Base-by-base conservation (phyloP, 2,888 invertebrate genomes). In the Seladonia tumulorum region DNA sequence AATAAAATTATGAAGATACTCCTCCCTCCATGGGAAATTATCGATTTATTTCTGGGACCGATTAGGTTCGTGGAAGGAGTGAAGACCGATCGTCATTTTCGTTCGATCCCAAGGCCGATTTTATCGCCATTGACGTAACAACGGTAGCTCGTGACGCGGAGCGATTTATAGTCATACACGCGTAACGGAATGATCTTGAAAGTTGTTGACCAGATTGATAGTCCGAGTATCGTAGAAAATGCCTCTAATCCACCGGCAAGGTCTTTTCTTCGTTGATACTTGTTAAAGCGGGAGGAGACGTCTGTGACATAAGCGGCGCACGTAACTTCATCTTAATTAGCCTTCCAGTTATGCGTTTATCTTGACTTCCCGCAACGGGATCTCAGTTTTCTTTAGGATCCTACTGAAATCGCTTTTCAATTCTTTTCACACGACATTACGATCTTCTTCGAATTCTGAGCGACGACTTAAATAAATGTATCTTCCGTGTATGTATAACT, bases 201-300 rank as follows among this genome's bases (percentile, higher is more conserved):
- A 45, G 71, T n/a, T n/a, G 71, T 42, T 42, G 71, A 71, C 45
- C 42, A 71, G 45, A 71, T 45, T 25, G 71, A 71, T 42, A 42
- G 71, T 71, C 71, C 60, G 25, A 60, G 60, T 71, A 45, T 45
- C 71, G 45, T 42, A 45, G 42, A 12, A 45, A 45, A 42, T 71
- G 45, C 45, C n/a, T 66, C 66, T 29, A 35, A 66, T 35, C 29
- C 45, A 71, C n/a, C 42, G 10, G 42, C 66, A 42, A 71, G 71
- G 42, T 45, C 71, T 22, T n/a, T 71, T 45, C 45, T 71, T 45
- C 71, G 16, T 14, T 35, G 66, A 29, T 8, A 66, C 35, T 35
- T 29, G 35, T 66, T 35, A 66, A 35, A 66, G 35, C 22, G 35
- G 35, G 35, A 22, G 18, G 22, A 66, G 35, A 35, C 35, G 66